A percentile compares a stretch with the other conserved stretches of the same genome.
Conservation (phyloP, 2,113 vertebrate genomes). For the Bostrychus sinensis region DNA sequence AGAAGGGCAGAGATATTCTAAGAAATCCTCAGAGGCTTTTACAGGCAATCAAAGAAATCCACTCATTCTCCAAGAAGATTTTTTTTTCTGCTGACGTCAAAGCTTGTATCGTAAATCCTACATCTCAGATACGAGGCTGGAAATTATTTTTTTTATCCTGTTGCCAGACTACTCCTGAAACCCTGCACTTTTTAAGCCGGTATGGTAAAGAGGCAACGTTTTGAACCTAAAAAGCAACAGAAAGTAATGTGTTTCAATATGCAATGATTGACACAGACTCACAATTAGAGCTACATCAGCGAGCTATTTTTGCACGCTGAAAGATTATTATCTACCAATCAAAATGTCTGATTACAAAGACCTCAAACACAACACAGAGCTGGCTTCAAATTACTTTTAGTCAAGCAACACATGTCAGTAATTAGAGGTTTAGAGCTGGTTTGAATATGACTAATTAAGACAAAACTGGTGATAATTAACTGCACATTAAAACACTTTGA, state of each 20-base stretch:
- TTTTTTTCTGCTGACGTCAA: conserved; percentile 37
- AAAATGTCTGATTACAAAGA: background rate
- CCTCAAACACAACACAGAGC: background rate
- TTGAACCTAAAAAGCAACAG: background rate
- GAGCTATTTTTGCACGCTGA: background rate
- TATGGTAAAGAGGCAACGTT: conserved; percentile 14
- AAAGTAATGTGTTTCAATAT: conserved; percentile 4
- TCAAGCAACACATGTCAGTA: background rate
- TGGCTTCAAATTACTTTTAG: background rate
- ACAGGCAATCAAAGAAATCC: conserved; percentile 35
- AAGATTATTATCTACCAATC: background rate
- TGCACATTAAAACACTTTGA: background rate
- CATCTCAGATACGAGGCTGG: conserved; percentile 56
- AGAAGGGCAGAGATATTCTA: conserved; percentile 1
- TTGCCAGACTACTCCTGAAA: background rate
- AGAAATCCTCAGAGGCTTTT: conserved; percentile 36
- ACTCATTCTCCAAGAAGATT: conserved; percentile 36
- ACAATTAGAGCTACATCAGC: no score
- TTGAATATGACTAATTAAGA: background rate
- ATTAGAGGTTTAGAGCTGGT: background rate
- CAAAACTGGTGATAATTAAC: no score
- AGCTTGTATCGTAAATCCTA: conserved; percentile 52
- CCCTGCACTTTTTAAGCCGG: conserved; percentile 9
- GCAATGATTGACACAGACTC: background rate
- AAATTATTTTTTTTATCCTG: conserved; percentile 9